A percentile compares a stretch with the other conserved stretches of the same genome.
Conservation (phyloP, 2,888 invertebrate genomes). For the Coleophora flavipennella region DNA sequence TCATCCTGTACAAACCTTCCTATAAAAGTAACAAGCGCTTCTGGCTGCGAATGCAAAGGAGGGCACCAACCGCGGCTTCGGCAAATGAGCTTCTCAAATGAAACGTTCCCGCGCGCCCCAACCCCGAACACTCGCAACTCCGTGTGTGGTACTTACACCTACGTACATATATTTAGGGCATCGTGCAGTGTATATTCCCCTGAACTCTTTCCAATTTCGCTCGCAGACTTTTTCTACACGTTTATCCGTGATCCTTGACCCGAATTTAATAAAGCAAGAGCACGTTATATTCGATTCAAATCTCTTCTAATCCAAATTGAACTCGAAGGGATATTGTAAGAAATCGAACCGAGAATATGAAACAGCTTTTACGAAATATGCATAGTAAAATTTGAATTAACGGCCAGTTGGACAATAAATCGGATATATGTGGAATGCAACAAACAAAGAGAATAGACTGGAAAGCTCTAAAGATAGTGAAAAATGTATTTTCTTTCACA, state of each 20-base stretch:
- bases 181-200: slow-evolving; percentile 34
- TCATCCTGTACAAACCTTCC: no score
- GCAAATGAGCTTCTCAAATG: slow-evolving; percentile 64
- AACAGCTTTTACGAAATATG: background rate
- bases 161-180: slow-evolving; percentile 40
- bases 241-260: slow-evolving; percentile 18
- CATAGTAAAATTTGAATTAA: background rate
- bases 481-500: slow-evolving; percentile 70
- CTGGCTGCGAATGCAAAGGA: slow-evolving; percentile 47
- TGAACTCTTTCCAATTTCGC: slow-evolving; percentile 41
- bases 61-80: slow-evolving; percentile 45
- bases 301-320: slow-evolving; percentile 7
- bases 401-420: slow-evolving; percentile 5
- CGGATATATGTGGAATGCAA: slow-evolving; percentile 20
- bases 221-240: slow-evolving; percentile 32
- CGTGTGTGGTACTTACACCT: slow-evolving; percentile 36
- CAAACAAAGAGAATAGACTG: slow-evolving; percentile 47
- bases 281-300: background rate
- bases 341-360: no score
- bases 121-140: no score
- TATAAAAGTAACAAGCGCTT: background rate
- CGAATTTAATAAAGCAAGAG: slow-evolving; percentile 12
- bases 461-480: slow-evolving; percentile 61
- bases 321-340: slow-evolving; percentile 10
- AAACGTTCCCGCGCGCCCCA: slow-evolving; percentile 40